Evolutionary conservation across 1,140 invertebrate genomes (phyloP).

Genomic region (Brachionus calyciflorus): DNA sequence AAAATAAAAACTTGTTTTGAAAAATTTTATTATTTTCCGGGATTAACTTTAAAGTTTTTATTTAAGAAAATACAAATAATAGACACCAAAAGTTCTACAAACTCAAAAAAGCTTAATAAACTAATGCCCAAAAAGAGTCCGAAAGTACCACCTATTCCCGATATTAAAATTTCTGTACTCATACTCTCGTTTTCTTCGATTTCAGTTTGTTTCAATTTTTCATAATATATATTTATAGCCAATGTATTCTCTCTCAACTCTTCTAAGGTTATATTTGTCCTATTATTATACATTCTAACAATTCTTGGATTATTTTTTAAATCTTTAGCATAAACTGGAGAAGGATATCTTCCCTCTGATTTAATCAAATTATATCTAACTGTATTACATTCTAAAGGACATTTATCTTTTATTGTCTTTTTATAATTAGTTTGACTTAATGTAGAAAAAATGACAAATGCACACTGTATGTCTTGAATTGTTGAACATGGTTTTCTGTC

Average conservation of each 20-base stretch:
- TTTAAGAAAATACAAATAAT: too few species aligned
- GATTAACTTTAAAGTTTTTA: too few species aligned
- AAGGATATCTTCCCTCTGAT: background rate
- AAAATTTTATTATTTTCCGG: too few species aligned
- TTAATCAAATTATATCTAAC: background rate
- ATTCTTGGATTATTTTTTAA: background rate
- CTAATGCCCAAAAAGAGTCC: slow-evolving; percentile 11
- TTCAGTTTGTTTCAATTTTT: background rate
- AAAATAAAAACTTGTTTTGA: too few species aligned
- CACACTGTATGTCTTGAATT: background rate
- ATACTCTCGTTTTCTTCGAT: background rate
- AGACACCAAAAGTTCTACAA: background rate
- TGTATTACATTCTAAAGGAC: slow-evolving; percentile 18
- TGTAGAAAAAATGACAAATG: background rate
- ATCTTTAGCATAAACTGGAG: background rate
- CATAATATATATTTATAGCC: slow-evolving; percentile 4
- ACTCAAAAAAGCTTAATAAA: background rate
- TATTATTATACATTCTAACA: background rate
- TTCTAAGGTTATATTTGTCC: background rate
- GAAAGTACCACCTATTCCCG: background rate
- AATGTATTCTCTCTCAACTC: background rate
- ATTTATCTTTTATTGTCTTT: background rate
- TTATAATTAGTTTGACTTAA: background rate
- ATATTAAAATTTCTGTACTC: background rate
- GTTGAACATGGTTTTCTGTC: background rate